Conservation (phyloP, 2,113 vertebrate species). For the Petroica traversi region DNA sequence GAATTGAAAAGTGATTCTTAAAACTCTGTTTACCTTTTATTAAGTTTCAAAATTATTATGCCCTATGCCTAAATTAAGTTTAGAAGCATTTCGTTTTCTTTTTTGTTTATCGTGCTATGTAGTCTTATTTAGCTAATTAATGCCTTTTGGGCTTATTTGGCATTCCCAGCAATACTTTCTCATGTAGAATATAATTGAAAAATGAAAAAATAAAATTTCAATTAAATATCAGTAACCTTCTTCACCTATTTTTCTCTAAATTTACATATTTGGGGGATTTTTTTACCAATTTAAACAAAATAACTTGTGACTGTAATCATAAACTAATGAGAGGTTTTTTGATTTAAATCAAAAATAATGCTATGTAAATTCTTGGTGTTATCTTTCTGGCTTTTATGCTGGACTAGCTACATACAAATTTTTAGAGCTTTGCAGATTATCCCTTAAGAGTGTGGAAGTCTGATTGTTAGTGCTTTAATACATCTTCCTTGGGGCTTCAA, state of each 20-base stretch:
- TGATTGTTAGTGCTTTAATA: neutral
- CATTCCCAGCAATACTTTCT: neutral
- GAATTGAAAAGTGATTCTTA: slow-evolving; percentile 30
- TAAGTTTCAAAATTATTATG: neutral
- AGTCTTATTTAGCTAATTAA: neutral
- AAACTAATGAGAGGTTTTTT: neutral
- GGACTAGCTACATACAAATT: neutral
- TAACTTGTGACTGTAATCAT: neutral
- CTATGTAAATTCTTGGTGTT: neutral
- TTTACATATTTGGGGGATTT: neutral
- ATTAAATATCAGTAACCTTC: neutral
- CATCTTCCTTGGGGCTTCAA: neutral
- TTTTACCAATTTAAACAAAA: neutral
- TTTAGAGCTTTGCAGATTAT: neutral
- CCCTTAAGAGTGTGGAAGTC: neutral
- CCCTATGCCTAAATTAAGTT: neutral
- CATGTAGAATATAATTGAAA: neutral
- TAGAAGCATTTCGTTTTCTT: neutral
- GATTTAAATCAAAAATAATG: neutral
- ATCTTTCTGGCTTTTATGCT: neutral
- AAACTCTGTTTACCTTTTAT: slow-evolving; percentile 10
- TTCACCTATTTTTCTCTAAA: neutral
- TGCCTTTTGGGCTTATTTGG: neutral
- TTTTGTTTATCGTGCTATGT: neutral
- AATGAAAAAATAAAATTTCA: neutral